Evolutionary conservation across 2,113 vertebrate genomes (phyloP), one percentile per base, ranked within the genome.

Genomic region (Bufo bufo): DNA sequence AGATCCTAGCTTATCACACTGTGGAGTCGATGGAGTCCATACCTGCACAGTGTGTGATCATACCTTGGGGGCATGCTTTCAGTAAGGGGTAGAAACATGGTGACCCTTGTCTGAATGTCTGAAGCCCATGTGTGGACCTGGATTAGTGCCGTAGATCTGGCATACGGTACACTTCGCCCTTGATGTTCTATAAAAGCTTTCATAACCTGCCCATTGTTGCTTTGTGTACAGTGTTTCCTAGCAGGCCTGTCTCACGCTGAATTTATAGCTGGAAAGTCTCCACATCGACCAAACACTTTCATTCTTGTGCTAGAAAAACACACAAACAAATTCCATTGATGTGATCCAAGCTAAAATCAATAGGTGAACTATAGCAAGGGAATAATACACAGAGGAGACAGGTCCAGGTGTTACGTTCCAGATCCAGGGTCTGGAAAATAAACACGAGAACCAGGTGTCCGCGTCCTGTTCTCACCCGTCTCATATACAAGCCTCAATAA

Each of bases 401-500:
- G 59, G 58, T 66, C 85, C 85, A 86, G 85, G 85, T 87, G 85
- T 78, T 87, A 80, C 10, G 77, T 80, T 87, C 85, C 85, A 87
- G 77, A 87, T 69, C 56, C n/a, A 59, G 65, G 85, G 63, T 86
- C 58, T 78, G 85, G 74, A 86, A 86, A 86, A 78, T 77, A 86
- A 86, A 86, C 61, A 87, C 49, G 9, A 80, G 77, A 14, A 54
- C 77, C 85, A 87, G 85, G 85, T 87, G 85, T 87, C 77, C 61
- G 4, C 50, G 61, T 80, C 54, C 58, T 87, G 61, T 69, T 80
- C 75, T 80, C 54, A 54, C 85, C 71, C 63, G 20, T 78, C 12
- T 81, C 71, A 45, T 13, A 78, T 23, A 87, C 79, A 87, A 81
- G 83, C 52, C 66, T 52, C 75, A 71, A 69, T 59, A 80, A 87